Evolutionary conservation across 2,888 invertebrate genomes (phyloP), one percentile per base, ranked within the genome.

Genomic region (Cryptocephalus moraei): DNA sequence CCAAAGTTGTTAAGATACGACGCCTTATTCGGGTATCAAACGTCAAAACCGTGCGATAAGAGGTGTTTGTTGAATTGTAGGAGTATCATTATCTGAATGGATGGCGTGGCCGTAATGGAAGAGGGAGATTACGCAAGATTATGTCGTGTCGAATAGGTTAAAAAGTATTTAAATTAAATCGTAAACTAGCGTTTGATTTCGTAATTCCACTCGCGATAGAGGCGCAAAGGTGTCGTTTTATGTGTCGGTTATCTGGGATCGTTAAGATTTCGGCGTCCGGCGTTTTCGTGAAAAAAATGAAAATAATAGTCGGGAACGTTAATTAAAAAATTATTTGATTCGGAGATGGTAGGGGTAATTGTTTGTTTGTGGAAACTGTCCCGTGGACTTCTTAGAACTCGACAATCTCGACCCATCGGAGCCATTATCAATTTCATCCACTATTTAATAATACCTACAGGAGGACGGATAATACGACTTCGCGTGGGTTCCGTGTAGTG

Each of bases 21-120:
- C 59, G 57, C 58, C 60, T 54, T 53, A 55, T 57, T 55, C 54
- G 58, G 58, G 57, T 60, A 59, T 57, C 55, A 54, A 51, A 50
- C 49, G 56, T 56, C 56, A 57, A 53, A 51, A 52, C 40, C 45
- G 8, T 32, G 12, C 45, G 55, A 56, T 56, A 56, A 50, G 42
- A 41, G 44, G 51, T 49, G 48, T 53, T 50, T 39, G 32, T 45
- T 43, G 42, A 41, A 43, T 48, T 47, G 43, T 49, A 49, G 44
- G 46, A 46, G 49, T 44, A 22, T 32, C 36, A 36, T 55, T 53
- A 53, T 53, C 54, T 44, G 33, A 10, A 8, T 32, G 14, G 43
- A 49, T 49, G 41, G 51, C 52, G 56, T 55, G 51, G 51, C 49
- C 38, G 56, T 57, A 57, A 58, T 57, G 56, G 56, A 57, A 56